Evolutionary conservation across 2,113 vertebrate genomes (phyloP).

Genomic region (Tragelaphus buxtoni): DNA sequence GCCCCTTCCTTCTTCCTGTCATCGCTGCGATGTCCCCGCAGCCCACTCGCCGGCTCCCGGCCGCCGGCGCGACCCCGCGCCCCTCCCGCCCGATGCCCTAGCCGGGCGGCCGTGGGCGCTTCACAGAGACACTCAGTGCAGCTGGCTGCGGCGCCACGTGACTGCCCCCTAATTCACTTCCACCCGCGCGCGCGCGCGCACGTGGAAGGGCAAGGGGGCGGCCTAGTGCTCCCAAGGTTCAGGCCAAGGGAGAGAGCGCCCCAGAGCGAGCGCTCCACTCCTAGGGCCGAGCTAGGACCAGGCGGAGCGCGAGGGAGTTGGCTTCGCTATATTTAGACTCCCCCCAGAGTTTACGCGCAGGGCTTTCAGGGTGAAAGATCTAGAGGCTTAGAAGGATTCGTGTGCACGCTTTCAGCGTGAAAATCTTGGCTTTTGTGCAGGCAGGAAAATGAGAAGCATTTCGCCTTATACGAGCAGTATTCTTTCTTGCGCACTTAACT

Average conservation of each 20-base stretch:
- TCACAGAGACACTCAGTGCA: not conserved
- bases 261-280: conserved; percentile 7
- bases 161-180: conserved; percentile 27
- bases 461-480: conserved; percentile 11
- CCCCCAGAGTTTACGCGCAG: conserved; percentile 43
- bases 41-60: not conserved
- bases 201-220: conserved; percentile 40
- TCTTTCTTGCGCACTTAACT: not conserved
- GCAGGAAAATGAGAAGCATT: conserved; percentile 37
- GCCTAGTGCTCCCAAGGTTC: conserved; percentile 51
- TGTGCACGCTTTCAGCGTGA: not conserved
- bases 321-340: conserved; percentile 60
- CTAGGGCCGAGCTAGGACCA: not conserved
- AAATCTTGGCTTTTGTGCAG: conserved; percentile 2
- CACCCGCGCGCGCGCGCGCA: conserved; percentile 40
- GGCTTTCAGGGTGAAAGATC: conserved; percentile 60
- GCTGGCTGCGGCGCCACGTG: conserved; percentile 21
- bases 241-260: conserved; percentile 16
- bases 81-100: not conserved
- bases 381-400: conserved; percentile 48
- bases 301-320: not conserved
- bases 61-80: not conserved
- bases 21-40: not conserved
- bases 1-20: not conserved
- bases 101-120: not conserved